A percentile compares a stretch with the other conserved stretches of the same genome.
phyloP scores from a whole-genome alignment of 2,888 invertebrate species.

The Parnassius mnemosyne region DNA sequence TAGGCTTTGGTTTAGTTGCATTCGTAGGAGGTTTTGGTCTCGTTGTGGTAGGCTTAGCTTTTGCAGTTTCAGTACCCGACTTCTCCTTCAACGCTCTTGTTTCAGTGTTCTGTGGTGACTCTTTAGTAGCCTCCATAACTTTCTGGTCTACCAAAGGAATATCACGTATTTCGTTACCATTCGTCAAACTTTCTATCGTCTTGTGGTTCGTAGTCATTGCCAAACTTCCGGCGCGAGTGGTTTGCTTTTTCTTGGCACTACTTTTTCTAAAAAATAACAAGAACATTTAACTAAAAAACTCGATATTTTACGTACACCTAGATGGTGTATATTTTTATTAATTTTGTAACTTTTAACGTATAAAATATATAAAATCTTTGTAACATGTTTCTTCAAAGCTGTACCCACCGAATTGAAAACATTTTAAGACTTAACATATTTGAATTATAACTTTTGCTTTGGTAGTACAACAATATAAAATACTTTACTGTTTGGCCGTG shows the following conservation, averaged over 20 bases:
- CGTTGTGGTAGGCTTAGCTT: slow-evolving; percentile 57
- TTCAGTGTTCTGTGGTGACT: slow-evolving; percentile 33
- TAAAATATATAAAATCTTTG: too few species aligned
- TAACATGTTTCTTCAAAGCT: too few species aligned
- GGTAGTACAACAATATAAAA: too few species aligned
- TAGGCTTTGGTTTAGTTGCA: slow-evolving; percentile 53
- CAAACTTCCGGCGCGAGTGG: slow-evolving; percentile 50
- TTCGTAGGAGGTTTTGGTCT: slow-evolving; percentile 52
- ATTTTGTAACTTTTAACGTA: too few species aligned
- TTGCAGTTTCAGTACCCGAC: slow-evolving; percentile 53
- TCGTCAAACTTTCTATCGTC: slow-evolving; percentile 24
- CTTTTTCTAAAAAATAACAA: slow-evolving; percentile 55
- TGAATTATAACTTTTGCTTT: too few species aligned
- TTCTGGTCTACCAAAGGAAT: slow-evolving; percentile 13
- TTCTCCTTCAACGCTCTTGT: slow-evolving; percentile 62
- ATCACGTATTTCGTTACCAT: slow-evolving; percentile 21
- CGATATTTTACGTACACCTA: too few species aligned
- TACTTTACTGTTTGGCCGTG: too few species aligned
- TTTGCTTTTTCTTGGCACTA: slow-evolving; percentile 65
- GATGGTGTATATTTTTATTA: too few species aligned
- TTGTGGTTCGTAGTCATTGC: slow-evolving; percentile 43
- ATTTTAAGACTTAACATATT: too few species aligned
- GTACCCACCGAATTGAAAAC: too few species aligned
- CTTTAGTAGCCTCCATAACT: slow-evolving; percentile 6
- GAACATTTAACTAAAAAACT: too few species aligned